Evolutionary conservation across 2,888 invertebrate species (phyloP).

Genomic region (Hyposoter didymator): DNA sequence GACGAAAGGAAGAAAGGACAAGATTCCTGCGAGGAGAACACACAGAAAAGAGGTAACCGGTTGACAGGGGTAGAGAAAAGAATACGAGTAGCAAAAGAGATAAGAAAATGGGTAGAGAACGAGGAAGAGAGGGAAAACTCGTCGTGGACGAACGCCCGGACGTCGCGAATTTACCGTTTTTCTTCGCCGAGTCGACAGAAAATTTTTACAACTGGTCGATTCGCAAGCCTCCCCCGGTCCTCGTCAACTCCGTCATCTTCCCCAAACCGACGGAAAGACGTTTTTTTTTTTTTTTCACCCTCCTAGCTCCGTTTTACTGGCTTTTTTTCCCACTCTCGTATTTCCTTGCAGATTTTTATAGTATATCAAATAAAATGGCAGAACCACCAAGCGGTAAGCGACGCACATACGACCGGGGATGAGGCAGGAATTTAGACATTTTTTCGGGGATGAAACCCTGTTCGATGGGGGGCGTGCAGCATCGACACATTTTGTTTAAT

Average conservation of each 20-base stretch:
- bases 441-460: conserved; percentile 13
- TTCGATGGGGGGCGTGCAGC: conserved; percentile 1
- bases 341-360: conserved; percentile 27
- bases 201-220: conserved; percentile 77
- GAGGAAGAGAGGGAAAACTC: conserved; percentile 7
- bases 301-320: background rate
- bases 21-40: background rate
- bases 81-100: background rate
- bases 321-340: background rate
- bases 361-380: conserved; percentile 29
- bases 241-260: conserved; percentile 21
- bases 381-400: background rate
- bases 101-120: background rate
- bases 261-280: conserved; percentile 30
- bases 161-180: conserved; percentile 56
- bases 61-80: conserved; percentile 45
- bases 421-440: conserved; percentile 22
- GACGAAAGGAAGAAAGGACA: background rate
- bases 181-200: conserved; percentile 74
- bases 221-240: conserved; percentile 40
- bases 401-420: background rate
- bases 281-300: conserved; percentile 51
- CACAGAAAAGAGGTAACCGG: background rate
- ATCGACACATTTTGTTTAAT: conserved; percentile 16
- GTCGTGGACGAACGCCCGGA: conserved; percentile 54